Evolutionary conservation across 2,797 vertebrate genomes (phyloP).

Genomic region (Rhinatrema bivittatum): DNA sequence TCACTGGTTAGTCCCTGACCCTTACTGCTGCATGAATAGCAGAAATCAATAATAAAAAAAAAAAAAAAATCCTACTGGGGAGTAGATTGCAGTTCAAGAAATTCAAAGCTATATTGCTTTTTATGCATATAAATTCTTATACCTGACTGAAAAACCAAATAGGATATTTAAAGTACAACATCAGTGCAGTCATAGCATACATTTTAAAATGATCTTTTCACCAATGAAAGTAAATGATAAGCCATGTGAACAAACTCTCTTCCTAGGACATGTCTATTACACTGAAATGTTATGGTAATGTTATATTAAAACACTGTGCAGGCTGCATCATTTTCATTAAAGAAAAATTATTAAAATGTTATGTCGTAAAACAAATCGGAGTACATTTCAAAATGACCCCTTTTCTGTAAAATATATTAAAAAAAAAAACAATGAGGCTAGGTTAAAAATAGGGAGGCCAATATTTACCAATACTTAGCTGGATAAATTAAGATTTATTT

Average conservation of each 20-base stretch:
- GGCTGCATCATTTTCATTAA: slow-evolving; percentile 13
- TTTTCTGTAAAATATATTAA: no score
- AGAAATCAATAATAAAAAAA: slow-evolving; percentile 35
- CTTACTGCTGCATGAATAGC: slow-evolving; percentile 18
- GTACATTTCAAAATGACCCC: no score
- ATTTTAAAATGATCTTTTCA: slow-evolving; percentile 15
- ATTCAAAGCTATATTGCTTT: slow-evolving; percentile 3
- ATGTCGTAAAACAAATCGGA: no score
- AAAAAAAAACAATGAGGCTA: no score
- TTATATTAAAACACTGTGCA: slow-evolving; percentile 1
- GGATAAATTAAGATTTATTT: no score
- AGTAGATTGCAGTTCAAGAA: slow-evolving; percentile 8
- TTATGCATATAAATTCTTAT: not conserved
- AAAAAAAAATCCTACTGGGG: slow-evolving; percentile 8
- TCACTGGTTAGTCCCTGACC: slow-evolving; percentile 55
- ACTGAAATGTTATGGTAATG: slow-evolving; percentile 13
- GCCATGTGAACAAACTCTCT: slow-evolving; percentile 13
- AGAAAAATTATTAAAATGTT: slow-evolving; percentile 36
- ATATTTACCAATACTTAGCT: no score
- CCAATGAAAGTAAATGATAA: slow-evolving; percentile 11
- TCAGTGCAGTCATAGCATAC: slow-evolving; percentile 11
- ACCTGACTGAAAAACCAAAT: slow-evolving; percentile 12
- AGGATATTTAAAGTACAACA: slow-evolving; percentile 11
- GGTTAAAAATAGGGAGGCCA: no score
- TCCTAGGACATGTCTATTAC: slow-evolving; percentile 5